phyloP scores from a whole-genome alignment of 2,888 invertebrate genomes.

The Dendrolimus pini region DNA sequence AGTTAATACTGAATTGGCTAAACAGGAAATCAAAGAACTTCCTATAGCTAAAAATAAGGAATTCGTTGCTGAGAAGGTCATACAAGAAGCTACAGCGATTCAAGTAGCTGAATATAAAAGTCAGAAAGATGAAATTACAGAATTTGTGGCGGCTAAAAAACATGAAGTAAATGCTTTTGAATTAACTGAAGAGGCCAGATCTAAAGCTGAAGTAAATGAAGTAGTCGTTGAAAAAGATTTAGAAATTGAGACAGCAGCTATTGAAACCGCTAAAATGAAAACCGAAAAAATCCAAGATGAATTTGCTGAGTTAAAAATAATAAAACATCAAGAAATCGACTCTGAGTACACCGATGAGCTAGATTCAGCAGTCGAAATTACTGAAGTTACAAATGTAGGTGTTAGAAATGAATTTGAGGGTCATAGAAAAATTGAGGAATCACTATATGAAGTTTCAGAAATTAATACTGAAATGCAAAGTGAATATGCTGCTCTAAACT shows the following conservation, averaged over 20 bases:
- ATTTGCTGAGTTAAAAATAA: conserved; percentile 29
- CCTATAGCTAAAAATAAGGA: not conserved
- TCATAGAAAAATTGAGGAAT: conserved; percentile 8
- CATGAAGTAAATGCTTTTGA: conserved; percentile 3
- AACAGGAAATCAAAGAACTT: not conserved
- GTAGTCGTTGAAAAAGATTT: conserved; percentile 14
- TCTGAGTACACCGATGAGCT: conserved; percentile 14
- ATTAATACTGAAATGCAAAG: not conserved
- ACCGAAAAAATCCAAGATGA: conserved; percentile 19
- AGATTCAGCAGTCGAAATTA: conserved; percentile 16
- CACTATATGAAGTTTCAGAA: not conserved
- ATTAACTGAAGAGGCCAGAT: not conserved
- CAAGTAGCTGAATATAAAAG: conserved; percentile 3
- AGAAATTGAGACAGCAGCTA: not conserved
- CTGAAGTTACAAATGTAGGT: conserved; percentile 8
- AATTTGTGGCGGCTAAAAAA: conserved; percentile 3
- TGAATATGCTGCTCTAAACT: not conserved
- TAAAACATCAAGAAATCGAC: conserved; percentile 20
- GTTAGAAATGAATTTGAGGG: conserved; percentile 10
- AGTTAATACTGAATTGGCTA: conserved; percentile 1
- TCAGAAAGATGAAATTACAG: conserved; percentile 2
- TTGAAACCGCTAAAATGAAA: not conserved
- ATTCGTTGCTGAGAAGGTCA: not conserved
- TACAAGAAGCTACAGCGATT: conserved; percentile 1
- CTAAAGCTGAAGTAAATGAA: conserved; percentile 8